Conservation (phyloP, 2,797 vertebrate species). For the Phrynocephalus vlangalii region DNA sequence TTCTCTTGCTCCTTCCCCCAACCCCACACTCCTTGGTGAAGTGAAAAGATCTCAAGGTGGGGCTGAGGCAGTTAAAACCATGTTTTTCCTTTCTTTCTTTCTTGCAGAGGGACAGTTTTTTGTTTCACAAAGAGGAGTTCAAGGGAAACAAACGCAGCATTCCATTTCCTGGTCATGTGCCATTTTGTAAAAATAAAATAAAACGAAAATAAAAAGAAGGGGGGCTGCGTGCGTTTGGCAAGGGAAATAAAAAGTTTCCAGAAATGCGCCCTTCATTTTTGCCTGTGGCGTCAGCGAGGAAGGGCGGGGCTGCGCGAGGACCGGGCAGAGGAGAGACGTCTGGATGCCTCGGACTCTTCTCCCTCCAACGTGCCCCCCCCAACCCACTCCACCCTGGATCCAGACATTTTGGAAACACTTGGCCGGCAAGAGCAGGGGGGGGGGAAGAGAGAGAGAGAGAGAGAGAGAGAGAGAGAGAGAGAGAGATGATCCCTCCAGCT, state of each 20-base stretch:
- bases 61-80: too few species aligned
- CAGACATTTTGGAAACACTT: slow-evolving; percentile 59
- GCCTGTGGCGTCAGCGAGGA: slow-evolving; percentile 48
- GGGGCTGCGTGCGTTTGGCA: slow-evolving; percentile 41
- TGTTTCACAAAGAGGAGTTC: not conserved
- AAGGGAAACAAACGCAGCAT: not conserved
- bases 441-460: too few species aligned
- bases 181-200: slow-evolving; percentile 29
- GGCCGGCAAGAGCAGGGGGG: not conserved
- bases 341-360: not conserved
- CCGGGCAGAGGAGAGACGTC: slow-evolving; percentile 25
- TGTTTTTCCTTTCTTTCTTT: too few species aligned
- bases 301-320: slow-evolving; percentile 47
- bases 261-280: slow-evolving; percentile 35
- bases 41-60: too few species aligned
- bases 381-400: slow-evolving; percentile 80
- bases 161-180: slow-evolving; percentile 69
- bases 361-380: slow-evolving; percentile 41
- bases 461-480: not conserved
- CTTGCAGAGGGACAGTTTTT: too few species aligned
- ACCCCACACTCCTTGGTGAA: not conserved
- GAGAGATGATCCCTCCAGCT: slow-evolving; percentile 31
- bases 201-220: slow-evolving; percentile 30
- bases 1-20: too few species aligned
- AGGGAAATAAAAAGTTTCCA: slow-evolving; percentile 67